Base-by-base conservation (phyloP, 2,797 vertebrate species). In the Microcaecilia unicolor region DNA sequence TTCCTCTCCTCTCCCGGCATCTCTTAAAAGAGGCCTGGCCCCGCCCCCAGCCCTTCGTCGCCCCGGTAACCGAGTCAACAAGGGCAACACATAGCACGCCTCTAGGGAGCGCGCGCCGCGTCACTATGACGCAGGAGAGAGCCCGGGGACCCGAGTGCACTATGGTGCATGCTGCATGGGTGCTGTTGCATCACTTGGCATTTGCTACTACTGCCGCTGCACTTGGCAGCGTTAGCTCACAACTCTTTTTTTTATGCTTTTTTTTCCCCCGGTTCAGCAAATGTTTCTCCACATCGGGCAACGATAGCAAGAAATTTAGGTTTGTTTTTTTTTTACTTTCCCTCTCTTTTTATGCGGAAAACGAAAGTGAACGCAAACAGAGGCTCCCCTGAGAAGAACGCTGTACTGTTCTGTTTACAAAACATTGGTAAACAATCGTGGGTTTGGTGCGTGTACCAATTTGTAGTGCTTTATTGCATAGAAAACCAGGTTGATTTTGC, bases 21-120 rank as follows among this genome's bases (percentile, higher is more conserved):
- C 49, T 15, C 48, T 68, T 65, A 65, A 66, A 44, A 35, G 25
- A 34, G 4, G 18, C 31, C 55, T 34, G 4, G 18, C 31, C 55
- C 46, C 28, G 44, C 45, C 56, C 48, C 13, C 37, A 35, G 36
- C 10, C 35, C 27, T 12, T 33, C 6, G 47, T 61, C 48, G 43
- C 66, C 58, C 8, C 23, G 37, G 58, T 58, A 51, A 76, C 69
- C 20, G 22, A 16, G 38, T 50, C 55, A 76, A 76, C 70, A 67
- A 44, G 46, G 53, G 50, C 29, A 59, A 42, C 44, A 41, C 22
- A 33, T 20, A 30, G 18, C 18, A 23, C 6, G 11, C 17, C 13
- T 14, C 13, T 13, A 13, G 5, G 6, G 13, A 10, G 12, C 11
- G 16, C 11, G 16, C 2, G 21, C 37, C 22, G 41, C 22, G 43